Evolutionary conservation across 2,113 vertebrate genomes (phyloP), one percentile per base, ranked within the genome.

Genomic region (Elgaria multicarinata): DNA sequence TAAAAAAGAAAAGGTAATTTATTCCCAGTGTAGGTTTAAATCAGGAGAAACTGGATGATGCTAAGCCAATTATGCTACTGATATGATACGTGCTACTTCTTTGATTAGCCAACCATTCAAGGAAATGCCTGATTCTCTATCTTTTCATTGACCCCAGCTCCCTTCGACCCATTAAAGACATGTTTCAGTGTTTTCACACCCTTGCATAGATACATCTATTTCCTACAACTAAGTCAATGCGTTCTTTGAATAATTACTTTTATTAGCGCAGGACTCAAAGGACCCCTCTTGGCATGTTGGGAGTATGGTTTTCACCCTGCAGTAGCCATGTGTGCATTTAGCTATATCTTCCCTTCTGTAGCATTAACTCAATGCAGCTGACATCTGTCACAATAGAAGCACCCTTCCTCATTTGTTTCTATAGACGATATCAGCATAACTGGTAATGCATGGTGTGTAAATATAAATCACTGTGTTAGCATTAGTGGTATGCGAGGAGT

Each of bases 361-460:
- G 97, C 97, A 97, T 97, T 97, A 97, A 97, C 96, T 98, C 97
- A 98, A 98, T 98, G 97, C 97, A 97, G 97, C 98, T 98, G 98
- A 97, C 98, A 98, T 98, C 97, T 97, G 96, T 97, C 96, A 96
- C 96, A 96, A 97, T 98, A 98, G 98, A 98, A 98, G 98, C 97
- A 96, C 95, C 95, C 95, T 96, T 96, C 94, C 93, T 97, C 96
- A 96, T 97, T 96, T 95, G 97, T 98, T 98, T 98, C 97, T 98
- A 97, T 97, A 98, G 97, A 97, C 97, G 98, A 98, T 98, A 97
- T 97, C 97, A 96, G 97, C 96, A 96, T 96, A 94, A 97, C 62
- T 97, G 94, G 97, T 97, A 98, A 98, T 99, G 99, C 99, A 99
- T 99, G 98, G 97, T 98, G 97, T 99, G 97, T 98, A 96, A 97